Conservation (phyloP, 64 coral and sea anemone species). For the Stylophora pistillata region DNA sequence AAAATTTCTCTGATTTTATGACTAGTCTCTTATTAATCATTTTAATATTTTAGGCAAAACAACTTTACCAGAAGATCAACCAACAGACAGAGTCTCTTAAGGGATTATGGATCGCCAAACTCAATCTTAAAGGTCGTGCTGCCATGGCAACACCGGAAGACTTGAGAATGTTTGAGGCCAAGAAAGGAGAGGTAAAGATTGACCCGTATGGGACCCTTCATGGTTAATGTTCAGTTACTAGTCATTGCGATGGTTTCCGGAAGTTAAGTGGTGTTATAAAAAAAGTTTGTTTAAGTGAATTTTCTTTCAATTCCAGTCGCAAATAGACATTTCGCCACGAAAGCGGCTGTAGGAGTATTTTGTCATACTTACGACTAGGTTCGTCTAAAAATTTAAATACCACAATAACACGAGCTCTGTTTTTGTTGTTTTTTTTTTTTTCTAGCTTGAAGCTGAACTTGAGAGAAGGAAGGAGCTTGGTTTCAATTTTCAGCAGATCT, state of each 20-base stretch:
- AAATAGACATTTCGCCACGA: no score
- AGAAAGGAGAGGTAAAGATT: conserved; percentile 80
- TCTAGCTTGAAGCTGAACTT: conserved; percentile 88
- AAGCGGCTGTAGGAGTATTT: no score
- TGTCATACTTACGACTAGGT: no score
- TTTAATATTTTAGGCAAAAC: conserved; percentile 63
- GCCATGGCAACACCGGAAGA: conserved; percentile 98
- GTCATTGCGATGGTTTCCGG: not conserved
- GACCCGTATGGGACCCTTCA: not conserved
- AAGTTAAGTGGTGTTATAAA: no score
- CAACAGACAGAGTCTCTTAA: conserved; percentile 93
- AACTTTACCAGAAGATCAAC: conserved; percentile 98
- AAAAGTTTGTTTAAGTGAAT: no score
- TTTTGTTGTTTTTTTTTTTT: not conserved
- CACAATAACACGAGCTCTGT: not conserved
- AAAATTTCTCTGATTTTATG: no score
- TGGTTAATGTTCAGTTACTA: not conserved
- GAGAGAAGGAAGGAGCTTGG: conserved; percentile 94
- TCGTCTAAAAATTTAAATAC: not conserved
- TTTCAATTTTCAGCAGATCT: conserved; percentile 93
- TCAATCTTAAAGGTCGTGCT: conserved; percentile 89
- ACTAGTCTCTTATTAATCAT: not conserved
- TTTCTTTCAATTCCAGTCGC: no score
- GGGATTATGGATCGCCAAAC: conserved; percentile 97
- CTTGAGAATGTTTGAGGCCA: conserved; percentile 81